These are phyloP conservation scores for Stichopus chloronotus DNA, from an alignment of 35 echinoderm and acorn worm species.

Conservation along the genomic window DNA sequence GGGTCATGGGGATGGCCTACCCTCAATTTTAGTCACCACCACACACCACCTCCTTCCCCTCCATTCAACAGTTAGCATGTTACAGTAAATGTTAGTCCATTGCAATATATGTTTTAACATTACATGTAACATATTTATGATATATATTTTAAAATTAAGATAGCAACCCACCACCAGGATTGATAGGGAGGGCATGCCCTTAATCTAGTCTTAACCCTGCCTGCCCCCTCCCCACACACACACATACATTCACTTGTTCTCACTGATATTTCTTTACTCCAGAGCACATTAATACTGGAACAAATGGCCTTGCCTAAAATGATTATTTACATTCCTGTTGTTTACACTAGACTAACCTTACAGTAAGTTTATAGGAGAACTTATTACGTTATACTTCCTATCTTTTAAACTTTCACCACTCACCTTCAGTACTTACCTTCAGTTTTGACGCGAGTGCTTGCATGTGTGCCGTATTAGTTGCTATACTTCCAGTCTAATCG, in stretches of 20 bases:
- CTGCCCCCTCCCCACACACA: background rate
- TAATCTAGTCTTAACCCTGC: background rate
- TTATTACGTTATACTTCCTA: background rate
- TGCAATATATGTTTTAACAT: too few relatives aligned
- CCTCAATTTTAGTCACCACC: background rate
- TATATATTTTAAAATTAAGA: background rate
- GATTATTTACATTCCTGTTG: constrained; percentile 1
- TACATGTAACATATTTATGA: constrained; percentile 6
- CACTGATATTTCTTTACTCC: constrained; percentile 2
- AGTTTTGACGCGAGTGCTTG: background rate
- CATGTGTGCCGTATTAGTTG: background rate
- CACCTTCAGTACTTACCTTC: background rate
- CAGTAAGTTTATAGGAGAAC: background rate
- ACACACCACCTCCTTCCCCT: too few relatives aligned
- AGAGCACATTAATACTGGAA: background rate
- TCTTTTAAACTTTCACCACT: background rate
- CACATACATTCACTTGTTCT: background rate
- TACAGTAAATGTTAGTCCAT: too few relatives aligned
- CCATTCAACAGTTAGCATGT: too few relatives aligned
- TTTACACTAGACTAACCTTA: background rate
- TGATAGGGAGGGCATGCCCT: background rate
- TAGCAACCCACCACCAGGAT: background rate
- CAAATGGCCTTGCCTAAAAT: background rate
- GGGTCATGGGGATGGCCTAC: background rate
- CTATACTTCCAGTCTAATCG: too few relatives aligned